Evolutionary conservation across 2,888 invertebrate genomes (phyloP).

Genomic region (Chelonus formosanus): DNA sequence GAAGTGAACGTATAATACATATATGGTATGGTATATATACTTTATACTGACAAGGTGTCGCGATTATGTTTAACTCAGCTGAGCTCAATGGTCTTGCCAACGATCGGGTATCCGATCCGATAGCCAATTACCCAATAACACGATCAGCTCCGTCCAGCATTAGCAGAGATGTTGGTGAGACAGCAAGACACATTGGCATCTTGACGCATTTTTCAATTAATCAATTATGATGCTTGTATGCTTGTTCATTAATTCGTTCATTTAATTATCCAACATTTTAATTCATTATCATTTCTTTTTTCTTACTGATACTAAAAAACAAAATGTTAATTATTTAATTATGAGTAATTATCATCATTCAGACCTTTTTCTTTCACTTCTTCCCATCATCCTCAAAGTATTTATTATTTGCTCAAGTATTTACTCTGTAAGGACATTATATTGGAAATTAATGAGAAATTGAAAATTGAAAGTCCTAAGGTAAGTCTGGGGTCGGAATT

Average conservation of each 20-base stretch:
- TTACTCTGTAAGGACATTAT: too few relatives aligned
- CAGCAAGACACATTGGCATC: conserved; percentile 11
- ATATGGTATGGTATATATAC: conserved; percentile 29
- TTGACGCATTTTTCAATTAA: conserved; percentile 2
- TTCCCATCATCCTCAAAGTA: too few relatives aligned
- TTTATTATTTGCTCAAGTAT: too few relatives aligned
- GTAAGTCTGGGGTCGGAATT: too few relatives aligned
- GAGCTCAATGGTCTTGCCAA: conserved; percentile 38
- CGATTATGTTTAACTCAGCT: conserved; percentile 52
- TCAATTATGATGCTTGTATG: background rate
- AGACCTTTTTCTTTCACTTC: too few relatives aligned
- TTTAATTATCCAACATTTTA: background rate
- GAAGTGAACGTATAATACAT: conserved; percentile 42
- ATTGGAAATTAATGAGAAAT: too few relatives aligned
- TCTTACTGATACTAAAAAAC: background rate
- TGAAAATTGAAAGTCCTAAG: too few relatives aligned
- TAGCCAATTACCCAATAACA: conserved; percentile 58
- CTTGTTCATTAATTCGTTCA: too few relatives aligned
- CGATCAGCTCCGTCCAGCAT: conserved; percentile 46
- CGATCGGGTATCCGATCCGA: conserved; percentile 53
- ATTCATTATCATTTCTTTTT: background rate
- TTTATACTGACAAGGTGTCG: conserved; percentile 51
- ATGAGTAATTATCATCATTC: too few relatives aligned
- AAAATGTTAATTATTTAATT: too few relatives aligned
- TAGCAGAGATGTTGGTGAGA: conserved; percentile 39